phyloP scores from a whole-genome alignment of 1,140 invertebrate genomes.

The Drosophila tristis region DNA sequence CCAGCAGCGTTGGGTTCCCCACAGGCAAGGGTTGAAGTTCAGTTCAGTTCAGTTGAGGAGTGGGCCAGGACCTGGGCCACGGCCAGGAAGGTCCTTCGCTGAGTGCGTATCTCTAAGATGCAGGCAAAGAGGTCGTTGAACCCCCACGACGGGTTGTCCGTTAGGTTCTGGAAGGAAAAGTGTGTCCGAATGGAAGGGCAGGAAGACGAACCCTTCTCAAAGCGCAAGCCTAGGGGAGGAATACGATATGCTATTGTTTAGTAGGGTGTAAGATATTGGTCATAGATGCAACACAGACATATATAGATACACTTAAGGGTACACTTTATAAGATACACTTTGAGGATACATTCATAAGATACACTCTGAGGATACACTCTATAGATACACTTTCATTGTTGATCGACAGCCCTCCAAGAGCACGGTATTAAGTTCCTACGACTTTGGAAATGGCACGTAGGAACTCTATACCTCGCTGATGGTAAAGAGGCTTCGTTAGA shows the following conservation, averaged over 20 bases:
- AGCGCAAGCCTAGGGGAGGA: no score
- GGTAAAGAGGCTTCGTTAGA: slow-evolving; percentile 73
- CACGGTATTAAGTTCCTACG: slow-evolving; percentile 84
- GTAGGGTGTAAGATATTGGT: no score
- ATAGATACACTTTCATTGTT: slow-evolving; percentile 19
- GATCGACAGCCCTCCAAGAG: slow-evolving; percentile 83
- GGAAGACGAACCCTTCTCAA: slow-evolving; percentile 28
- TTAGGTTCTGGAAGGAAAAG: slow-evolving; percentile 35
- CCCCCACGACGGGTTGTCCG: slow-evolving; percentile 27
- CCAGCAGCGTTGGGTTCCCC: slow-evolving; percentile 40
- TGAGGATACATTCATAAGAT: neutral
- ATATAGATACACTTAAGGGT: slow-evolving; percentile 3
- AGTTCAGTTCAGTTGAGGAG: neutral
- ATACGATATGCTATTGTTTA: no score
- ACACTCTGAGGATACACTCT: neutral
- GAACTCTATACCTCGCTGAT: slow-evolving; percentile 84
- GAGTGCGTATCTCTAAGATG: slow-evolving; percentile 47
- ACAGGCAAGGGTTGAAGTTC: slow-evolving; percentile 33
- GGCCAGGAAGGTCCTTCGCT: slow-evolving; percentile 16
- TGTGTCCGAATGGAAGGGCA: slow-evolving; percentile 9
- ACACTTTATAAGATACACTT: neutral
- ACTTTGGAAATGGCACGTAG: slow-evolving; percentile 74
- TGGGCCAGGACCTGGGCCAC: slow-evolving; percentile 9
- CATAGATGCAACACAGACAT: no score
- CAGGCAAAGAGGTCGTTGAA: slow-evolving; percentile 46